phyloP scores from a whole-genome alignment of 2,888 invertebrate genomes.

The Amorpha juglandis region DNA sequence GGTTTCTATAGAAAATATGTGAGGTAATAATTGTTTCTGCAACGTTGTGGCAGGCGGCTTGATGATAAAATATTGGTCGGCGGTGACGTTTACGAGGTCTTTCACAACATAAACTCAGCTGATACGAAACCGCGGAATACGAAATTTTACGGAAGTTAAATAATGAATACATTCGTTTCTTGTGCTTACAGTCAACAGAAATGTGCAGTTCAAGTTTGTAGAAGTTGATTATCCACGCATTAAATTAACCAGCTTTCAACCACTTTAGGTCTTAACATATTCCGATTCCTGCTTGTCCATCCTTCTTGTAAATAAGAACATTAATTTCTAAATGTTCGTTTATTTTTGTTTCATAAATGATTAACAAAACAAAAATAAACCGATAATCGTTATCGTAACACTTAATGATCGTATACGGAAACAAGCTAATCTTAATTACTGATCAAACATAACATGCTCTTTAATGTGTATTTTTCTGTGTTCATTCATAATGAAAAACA shows the following conservation, averaged over 20 bases:
- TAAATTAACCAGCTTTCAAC: slow-evolving; percentile 6
- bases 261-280: not conserved
- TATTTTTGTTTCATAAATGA: not conserved
- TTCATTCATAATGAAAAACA: not conserved
- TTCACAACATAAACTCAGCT: slow-evolving; percentile 27
- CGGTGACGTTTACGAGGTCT: slow-evolving; percentile 43
- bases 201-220: not conserved
- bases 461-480: not conserved
- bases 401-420: not conserved
- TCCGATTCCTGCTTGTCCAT: not conserved
- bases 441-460: not conserved
- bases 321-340: not conserved
- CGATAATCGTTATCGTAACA: not conserved
- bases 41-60: slow-evolving; percentile 40
- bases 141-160: slow-evolving; percentile 25
- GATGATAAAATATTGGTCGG: slow-evolving; percentile 38
- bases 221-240: not conserved
- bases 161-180: slow-evolving; percentile 22
- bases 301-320: not conserved
- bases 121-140: slow-evolving; percentile 24
- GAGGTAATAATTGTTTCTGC: slow-evolving; percentile 52
- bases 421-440: not conserved
- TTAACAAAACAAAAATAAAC: not conserved
- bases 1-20: slow-evolving; percentile 66
- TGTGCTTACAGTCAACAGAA: slow-evolving; percentile 7